Evolutionary conservation across 23 tunicate species (phyloP), one percentile per base, ranked within the genome.

Genomic region (Trididemnum miniatum): DNA sequence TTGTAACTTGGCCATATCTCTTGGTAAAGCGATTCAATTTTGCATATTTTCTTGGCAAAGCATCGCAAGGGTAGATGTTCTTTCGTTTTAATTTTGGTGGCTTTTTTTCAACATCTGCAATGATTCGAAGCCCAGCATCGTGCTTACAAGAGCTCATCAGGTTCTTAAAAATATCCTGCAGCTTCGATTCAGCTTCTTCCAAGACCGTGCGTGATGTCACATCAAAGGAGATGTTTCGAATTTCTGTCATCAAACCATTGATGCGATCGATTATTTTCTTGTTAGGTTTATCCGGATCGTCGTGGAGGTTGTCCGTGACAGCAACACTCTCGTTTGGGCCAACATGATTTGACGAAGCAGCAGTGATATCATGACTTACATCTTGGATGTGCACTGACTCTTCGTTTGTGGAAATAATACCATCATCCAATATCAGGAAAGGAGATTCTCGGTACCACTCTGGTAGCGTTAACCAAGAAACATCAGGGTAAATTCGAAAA

Each of bases 31-130:
- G 64, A 20, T 75, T 75, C 7, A 12, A 7, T 26, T 75, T 38
- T 0, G 62, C 20, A 38, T 50, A 27, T 75, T 75, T 75, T 12
- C 77, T 31, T 9, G 80, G 80, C 32, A 75, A 30, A n/a, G 25
- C 63, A 51, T 75, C 64, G n/a, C 37, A 28, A 27, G 5, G 7
- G 12, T n/a, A 67, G 15, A 12, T n/a, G n/a, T 2, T 30, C 38
- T 67, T 31, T 31, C 38, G 7, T 67, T 67, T 32, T 30, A 4
- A 3, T 31, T 33, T 32, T 2, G 32, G 7, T 20, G 25, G 9
- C n/a, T 67, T 67, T 22, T n/a, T 20, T 7, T 9, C 9, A 26
- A 5, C n/a, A 4, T 39, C 5, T 20, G 31, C 80, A 0, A 71
- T 15, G 9, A 78, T 20, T 74, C 79, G 7, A 9, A 74, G 12